Conservation (phyloP, 2,888 invertebrate genomes). For the Eupithecia centaureata region DNA sequence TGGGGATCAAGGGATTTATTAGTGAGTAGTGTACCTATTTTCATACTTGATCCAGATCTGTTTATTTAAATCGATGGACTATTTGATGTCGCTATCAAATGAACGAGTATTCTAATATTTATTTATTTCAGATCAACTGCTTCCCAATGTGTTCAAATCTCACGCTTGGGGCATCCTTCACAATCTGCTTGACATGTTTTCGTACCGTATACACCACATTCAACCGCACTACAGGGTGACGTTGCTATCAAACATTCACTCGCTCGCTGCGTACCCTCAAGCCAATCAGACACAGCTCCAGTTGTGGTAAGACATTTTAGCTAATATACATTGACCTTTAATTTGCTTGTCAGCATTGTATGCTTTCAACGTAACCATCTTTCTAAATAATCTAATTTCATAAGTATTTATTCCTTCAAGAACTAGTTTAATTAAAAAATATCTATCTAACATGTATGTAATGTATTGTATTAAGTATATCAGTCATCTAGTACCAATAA, state of each 20-base stretch:
- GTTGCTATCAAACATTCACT: conserved; percentile 94
- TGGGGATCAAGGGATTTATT: conserved; percentile 98
- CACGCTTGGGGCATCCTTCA: conserved; percentile 98
- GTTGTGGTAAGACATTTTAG: conserved; percentile 86
- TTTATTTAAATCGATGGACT: not conserved
- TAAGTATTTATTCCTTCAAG: too few relatives aligned
- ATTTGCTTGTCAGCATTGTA: too few relatives aligned
- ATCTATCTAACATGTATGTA: too few relatives aligned
- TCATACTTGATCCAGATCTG: not conserved
- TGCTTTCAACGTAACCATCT: too few relatives aligned
- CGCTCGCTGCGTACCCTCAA: conserved; percentile 94
- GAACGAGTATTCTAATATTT: not conserved
- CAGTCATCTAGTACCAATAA: too few relatives aligned
- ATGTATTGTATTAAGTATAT: too few relatives aligned
- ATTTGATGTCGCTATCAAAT: not conserved
- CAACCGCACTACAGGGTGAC: conserved; percentile 98
- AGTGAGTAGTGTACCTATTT: conserved; percentile 82
- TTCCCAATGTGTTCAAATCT: conserved; percentile 95
- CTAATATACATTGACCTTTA: not conserved
- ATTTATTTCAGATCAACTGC: conserved; percentile 87
- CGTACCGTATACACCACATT: conserved; percentile 97
- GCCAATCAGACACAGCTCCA: conserved; percentile 98
- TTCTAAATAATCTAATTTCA: too few relatives aligned
- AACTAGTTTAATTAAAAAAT: too few relatives aligned
- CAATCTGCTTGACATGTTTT: conserved; percentile 97